phyloP scores from a whole-genome alignment of 2,797 vertebrate genomes.

The Tragopan temminckii region DNA sequence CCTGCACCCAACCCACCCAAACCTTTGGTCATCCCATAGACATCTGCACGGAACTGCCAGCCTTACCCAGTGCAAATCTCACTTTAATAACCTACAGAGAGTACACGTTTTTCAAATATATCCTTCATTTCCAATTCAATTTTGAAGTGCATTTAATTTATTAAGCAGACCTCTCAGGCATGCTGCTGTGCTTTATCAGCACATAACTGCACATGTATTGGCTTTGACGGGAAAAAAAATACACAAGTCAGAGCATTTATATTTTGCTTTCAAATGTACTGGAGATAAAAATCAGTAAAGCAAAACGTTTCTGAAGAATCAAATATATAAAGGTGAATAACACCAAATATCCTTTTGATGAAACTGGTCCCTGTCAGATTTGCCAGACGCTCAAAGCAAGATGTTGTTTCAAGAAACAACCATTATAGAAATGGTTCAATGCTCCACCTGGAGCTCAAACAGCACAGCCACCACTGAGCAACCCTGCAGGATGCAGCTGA shows the following conservation, averaged over 20 bases:
- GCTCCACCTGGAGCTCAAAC: neutral
- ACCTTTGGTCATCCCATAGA: neutral
- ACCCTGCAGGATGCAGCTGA: neutral
- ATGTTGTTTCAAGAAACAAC: neutral
- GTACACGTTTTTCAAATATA: fast-evolving
- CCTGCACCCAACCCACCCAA: neutral
- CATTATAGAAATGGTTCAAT: neutral
- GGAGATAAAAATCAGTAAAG: neutral
- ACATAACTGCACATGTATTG: neutral
- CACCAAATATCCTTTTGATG: neutral
- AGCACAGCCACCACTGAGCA: neutral
- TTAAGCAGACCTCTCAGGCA: neutral
- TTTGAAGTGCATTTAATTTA: neutral
- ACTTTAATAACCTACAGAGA: neutral
- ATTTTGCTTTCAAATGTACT: neutral
- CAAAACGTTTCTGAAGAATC: neutral
- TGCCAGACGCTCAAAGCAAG: neutral
- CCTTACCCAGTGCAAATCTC: neutral
- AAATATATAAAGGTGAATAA: neutral
- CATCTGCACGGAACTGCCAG: neutral
- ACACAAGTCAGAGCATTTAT: neutral
- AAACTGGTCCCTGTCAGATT: neutral
- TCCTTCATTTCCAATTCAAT: neutral
- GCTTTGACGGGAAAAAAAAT: neutral
- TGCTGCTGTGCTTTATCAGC: fast-evolving